Evolutionary conservation across 2,888 invertebrate species (phyloP), one percentile per base, ranked within the genome.

Genomic region (Microdon myrmicae): DNA sequence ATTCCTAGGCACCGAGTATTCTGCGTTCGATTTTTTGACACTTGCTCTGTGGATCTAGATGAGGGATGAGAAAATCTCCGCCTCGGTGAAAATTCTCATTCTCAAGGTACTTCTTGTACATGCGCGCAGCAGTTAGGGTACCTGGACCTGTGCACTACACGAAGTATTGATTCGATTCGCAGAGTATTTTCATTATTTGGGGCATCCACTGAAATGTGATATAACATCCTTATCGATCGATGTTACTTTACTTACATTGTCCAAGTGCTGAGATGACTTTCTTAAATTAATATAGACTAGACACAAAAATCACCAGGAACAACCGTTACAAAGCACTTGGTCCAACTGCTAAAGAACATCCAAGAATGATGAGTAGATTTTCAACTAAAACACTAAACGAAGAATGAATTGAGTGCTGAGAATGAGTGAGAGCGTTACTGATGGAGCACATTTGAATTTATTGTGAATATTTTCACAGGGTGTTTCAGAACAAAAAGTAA

Each of bases 51-150:
- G 37, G 20, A 34, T 32, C 37, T 41, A 20, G 45, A 31, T 45
- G 25, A 25, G 41, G 22, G 43, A 64, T 44, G 51, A 39, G 51
- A 61, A 56, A 45, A 45, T 45, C 45, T 49, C 32, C 61, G 48
- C 39, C 22, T 51, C 35, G 37, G 37, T 23, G 16, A 49, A 61
- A 53, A 45, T 45, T 61, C 48, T 61, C 55, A 49, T 55, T 25
- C 17, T 32, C 29, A 17, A 14, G 12, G 23, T 20, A 23, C 64
- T n/a, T 64, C 47, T 19, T 56, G 61, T 58, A 47, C 64, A 64
- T 64, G 64, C 64, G 64, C 64, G 31, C 47, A 64, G n/a, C n/a
- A n/a, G n/a, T n/a, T n/a, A n/a, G n/a, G n/a, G 29, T 43, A 43
- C 43, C 16, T 43, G 16, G 14, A 26, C 29, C 3, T 22, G 13